Conservation (phyloP, 2,888 invertebrate genomes). For the Aricia artaxerxes region DNA sequence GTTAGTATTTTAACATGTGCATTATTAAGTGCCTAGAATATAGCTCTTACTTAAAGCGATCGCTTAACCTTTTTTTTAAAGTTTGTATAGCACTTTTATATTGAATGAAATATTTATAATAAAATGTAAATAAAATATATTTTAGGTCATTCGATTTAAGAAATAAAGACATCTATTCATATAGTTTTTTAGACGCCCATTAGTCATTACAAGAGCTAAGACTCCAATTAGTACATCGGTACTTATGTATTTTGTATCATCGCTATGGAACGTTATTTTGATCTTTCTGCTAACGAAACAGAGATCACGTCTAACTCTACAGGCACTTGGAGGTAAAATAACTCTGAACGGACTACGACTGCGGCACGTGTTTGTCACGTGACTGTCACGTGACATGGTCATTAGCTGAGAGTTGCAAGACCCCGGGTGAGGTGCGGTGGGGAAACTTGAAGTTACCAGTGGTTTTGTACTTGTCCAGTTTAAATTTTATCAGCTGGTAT, state of each 20-base stretch:
- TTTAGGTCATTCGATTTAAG: no score
- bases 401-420: conserved; percentile 60
- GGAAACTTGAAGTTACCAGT: not conserved
- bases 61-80: no score
- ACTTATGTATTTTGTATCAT: not conserved
- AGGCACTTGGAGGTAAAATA: not conserved
- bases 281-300: not conserved
- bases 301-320: not conserved
- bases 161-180: not conserved
- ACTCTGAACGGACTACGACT: not conserved
- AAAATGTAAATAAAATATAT: no score
- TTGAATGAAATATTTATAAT: no score
- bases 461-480: not conserved
- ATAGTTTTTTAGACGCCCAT: not conserved
- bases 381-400: conserved; percentile 70
- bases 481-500: not conserved
- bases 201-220: not conserved
- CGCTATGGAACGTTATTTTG: not conserved
- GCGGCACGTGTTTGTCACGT: conserved; percentile 52
- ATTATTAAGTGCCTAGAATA: not conserved
- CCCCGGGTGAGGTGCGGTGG: conserved; percentile 52
- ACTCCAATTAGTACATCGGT: not conserved
- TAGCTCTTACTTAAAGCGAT: not conserved
- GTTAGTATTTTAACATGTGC: not conserved
- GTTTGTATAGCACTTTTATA: no score